Percentiles rank a stretch among this genome's conserved stretches.
Evolutionary conservation across 1,140 invertebrate species (phyloP).

Genomic region (Zaprionus lachaisei): DNA sequence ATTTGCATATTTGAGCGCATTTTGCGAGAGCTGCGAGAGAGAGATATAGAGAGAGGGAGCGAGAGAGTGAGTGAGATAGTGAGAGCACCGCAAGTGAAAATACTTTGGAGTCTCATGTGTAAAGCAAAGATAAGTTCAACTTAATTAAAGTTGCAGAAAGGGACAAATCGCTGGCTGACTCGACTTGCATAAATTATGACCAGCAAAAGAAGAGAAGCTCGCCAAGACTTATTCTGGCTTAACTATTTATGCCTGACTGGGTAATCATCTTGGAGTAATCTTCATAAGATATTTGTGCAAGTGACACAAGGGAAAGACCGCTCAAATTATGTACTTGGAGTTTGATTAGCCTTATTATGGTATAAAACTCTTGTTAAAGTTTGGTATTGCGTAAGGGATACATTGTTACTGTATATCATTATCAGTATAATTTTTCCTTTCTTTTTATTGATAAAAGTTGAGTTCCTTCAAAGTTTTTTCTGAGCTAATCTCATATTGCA

Average conservation of each 20-base stretch:
- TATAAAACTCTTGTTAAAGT: neutral
- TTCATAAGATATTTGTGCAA: slow-evolving; percentile 22
- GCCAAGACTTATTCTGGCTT: slow-evolving; percentile 31
- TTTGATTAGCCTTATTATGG: neutral
- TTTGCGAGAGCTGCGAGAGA: slow-evolving; percentile 36
- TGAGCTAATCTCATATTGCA: no score
- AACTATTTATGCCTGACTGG: slow-evolving; percentile 39
- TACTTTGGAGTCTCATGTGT: slow-evolving; percentile 67
- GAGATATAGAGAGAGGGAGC: neutral
- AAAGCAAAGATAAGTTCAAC: slow-evolving; percentile 76
- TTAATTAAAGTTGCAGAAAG: slow-evolving; percentile 77
- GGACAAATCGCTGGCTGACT: slow-evolving; percentile 62
- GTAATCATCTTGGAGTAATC: slow-evolving; percentile 45
- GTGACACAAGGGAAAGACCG: neutral
- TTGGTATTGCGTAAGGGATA: neutral
- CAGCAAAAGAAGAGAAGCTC: slow-evolving; percentile 43
- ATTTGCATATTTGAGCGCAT: slow-evolving; percentile 77
- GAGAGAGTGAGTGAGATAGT: neutral
- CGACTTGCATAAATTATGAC: slow-evolving; percentile 71
- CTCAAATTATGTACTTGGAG: neutral
- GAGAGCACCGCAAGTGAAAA: slow-evolving; percentile 15
- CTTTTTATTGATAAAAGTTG: no score
- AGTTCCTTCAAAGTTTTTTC: no score
- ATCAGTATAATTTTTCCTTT: no score
- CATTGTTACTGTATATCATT: no score